Evolutionary conservation across 2,113 vertebrate genomes (phyloP).

Genomic region (Semnopithecus entellus): DNA sequence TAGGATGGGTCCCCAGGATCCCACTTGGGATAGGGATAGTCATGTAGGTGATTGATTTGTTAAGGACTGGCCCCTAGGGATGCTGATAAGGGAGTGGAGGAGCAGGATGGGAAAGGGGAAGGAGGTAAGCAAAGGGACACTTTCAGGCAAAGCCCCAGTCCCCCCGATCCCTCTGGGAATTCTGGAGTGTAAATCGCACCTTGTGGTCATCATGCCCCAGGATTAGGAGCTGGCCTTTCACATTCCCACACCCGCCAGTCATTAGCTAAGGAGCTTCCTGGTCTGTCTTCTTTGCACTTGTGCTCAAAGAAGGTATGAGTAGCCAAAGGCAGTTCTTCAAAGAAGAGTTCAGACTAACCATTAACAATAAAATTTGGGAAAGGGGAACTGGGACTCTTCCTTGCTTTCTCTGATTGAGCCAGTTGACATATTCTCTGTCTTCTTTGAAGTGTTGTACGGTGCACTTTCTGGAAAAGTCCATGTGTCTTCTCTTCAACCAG

Average conservation of each 20-base stretch:
- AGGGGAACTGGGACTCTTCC: neutral
- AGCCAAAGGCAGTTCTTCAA: neutral
- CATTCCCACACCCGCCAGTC: neutral
- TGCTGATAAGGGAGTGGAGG: neutral
- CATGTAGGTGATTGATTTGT: neutral
- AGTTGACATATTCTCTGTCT: neutral
- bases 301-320: neutral
- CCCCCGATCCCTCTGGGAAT: neutral
- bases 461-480: neutral
- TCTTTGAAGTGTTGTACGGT: neutral
- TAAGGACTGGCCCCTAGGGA: neutral
- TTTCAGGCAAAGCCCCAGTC: neutral
- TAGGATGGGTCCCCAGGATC: neutral
- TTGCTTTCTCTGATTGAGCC: neutral
- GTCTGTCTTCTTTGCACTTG: neutral
- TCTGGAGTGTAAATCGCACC: neutral
- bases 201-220: fast-evolving
- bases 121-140: neutral
- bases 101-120: neutral
- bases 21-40: neutral
- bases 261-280: neutral
- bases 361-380: neutral
- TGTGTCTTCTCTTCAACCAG: neutral
- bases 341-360: neutral
- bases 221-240: neutral